Conservation (phyloP, 2,888 invertebrate species). For the Papilio protenor region DNA sequence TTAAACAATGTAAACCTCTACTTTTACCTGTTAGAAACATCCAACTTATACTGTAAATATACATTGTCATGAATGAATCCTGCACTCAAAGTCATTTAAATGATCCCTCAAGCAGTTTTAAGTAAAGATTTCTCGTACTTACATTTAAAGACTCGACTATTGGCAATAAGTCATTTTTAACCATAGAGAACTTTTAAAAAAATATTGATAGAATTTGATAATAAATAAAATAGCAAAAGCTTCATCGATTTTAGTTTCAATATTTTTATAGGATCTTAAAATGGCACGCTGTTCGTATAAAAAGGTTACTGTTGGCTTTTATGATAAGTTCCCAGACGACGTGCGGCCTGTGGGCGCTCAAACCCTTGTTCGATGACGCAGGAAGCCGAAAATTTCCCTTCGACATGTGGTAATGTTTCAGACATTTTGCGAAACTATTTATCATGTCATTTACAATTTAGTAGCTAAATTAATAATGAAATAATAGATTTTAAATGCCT, state of each 20-base stretch:
- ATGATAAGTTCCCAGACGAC: conserved; percentile 72
- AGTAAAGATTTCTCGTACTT: too few relatives aligned
- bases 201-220: background rate
- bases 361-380: conserved; percentile 72
- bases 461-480: too few relatives aligned
- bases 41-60: too few relatives aligned
- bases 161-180: background rate
- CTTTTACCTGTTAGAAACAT: too few relatives aligned
- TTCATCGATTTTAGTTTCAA: background rate
- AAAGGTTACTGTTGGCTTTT: conserved; percentile 66
- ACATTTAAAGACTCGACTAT: background rate
- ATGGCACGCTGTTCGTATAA: conserved; percentile 66
- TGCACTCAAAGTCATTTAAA: too few relatives aligned
- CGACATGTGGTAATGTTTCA: conserved; percentile 71
- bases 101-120: too few relatives aligned
- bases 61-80: too few relatives aligned
- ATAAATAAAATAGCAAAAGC: background rate
- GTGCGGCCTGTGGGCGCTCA: conserved; percentile 71
- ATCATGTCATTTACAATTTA: background rate
- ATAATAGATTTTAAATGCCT: too few relatives aligned
- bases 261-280: conserved; percentile 60
- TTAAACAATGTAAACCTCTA: too few relatives aligned
- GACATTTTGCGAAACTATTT: background rate
- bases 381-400: conserved; percentile 73
- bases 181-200: background rate